Evolutionary conservation across 1,140 invertebrate genomes (phyloP).

Genomic region (Drusus annulatus): DNA sequence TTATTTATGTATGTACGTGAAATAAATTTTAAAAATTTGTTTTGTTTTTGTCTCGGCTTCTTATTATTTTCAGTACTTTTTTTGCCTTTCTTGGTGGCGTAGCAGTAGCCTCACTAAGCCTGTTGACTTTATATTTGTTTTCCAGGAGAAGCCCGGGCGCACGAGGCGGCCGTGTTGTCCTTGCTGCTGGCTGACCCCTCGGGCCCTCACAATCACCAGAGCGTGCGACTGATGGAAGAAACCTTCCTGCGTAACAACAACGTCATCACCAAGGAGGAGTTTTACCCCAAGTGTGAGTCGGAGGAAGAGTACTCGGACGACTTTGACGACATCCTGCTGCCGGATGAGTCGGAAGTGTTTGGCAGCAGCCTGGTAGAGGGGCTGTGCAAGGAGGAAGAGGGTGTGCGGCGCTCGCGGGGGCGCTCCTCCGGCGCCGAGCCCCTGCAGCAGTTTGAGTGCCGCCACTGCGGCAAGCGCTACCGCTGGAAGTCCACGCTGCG

Average conservation of each 20-base stretch:
- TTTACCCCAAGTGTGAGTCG: constrained; percentile 63
- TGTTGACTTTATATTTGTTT: constrained; percentile 54
- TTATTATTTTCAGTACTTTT: constrained; percentile 48
- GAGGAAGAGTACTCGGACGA: constrained; percentile 66
- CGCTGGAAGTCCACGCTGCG: constrained; percentile 87
- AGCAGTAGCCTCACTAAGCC: constrained; percentile 56
- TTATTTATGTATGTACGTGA: constrained; percentile 55
- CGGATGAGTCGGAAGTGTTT: constrained; percentile 64
- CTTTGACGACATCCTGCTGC: constrained; percentile 69
- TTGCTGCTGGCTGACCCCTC: background rate
- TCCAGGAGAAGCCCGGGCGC: constrained; percentile 41
- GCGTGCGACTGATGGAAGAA: constrained; percentile 59
- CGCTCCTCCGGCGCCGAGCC: constrained; percentile 56
- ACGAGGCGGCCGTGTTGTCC: background rate
- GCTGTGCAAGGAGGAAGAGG: constrained; percentile 11
- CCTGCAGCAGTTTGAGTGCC: constrained; percentile 80
- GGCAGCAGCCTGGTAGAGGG: constrained; percentile 55
- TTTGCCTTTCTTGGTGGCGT: constrained; percentile 51
- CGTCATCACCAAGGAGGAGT: constrained; percentile 51
- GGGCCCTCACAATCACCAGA: background rate
- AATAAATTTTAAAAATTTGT: constrained; percentile 54
- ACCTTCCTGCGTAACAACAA: constrained; percentile 68
- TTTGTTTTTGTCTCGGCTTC: constrained; percentile 57
- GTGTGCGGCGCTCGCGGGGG: background rate
- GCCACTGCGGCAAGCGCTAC: constrained; percentile 86